Percentiles rank a stretch among this genome's conserved stretches.
Conservation (phyloP, 1,140 invertebrate genomes). For the Triops cancriformis region DNA sequence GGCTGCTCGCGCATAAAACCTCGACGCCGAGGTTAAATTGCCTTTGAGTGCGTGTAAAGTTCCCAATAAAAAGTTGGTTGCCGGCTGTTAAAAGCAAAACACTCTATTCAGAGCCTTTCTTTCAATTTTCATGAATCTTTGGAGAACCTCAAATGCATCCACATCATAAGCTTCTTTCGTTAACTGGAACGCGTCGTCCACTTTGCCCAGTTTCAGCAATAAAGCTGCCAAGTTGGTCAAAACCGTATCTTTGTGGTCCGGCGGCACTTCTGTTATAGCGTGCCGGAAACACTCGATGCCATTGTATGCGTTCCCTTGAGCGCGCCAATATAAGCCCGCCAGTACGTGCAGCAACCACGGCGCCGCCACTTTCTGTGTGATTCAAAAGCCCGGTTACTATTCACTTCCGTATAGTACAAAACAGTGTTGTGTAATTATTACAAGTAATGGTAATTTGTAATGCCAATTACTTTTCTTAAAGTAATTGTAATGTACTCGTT, state of each 20-base stretch:
- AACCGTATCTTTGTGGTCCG: conserved; percentile 48
- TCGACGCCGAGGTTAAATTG: conserved; percentile 39
- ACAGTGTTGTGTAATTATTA: too few species aligned
- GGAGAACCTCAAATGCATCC: conserved; percentile 52
- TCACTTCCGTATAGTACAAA: neutral
- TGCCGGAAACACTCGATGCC: conserved; percentile 54
- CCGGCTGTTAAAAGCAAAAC: conserved; percentile 44
- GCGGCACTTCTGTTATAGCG: conserved; percentile 45
- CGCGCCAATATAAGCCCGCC: conserved; percentile 59
- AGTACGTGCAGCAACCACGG: conserved; percentile 54
- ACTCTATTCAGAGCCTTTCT: conserved; percentile 15
- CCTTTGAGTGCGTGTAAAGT: conserved; percentile 55
- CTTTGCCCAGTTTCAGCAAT: conserved; percentile 52
- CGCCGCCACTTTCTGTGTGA: conserved; percentile 53
- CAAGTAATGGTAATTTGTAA: too few species aligned
- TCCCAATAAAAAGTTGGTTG: conserved; percentile 58
- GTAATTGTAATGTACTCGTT: too few species aligned
- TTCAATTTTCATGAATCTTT: neutral
- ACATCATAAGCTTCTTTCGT: conserved; percentile 49
- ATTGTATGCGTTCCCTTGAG: conserved; percentile 50
- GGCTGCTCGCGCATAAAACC: neutral
- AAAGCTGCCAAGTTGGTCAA: conserved; percentile 54
- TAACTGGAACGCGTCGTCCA: conserved; percentile 50
- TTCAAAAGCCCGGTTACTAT: conserved; percentile 27
- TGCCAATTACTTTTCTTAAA: too few species aligned